Conservation (phyloP, 2,113 vertebrate species). For the Pedionomus torquatus region DNA sequence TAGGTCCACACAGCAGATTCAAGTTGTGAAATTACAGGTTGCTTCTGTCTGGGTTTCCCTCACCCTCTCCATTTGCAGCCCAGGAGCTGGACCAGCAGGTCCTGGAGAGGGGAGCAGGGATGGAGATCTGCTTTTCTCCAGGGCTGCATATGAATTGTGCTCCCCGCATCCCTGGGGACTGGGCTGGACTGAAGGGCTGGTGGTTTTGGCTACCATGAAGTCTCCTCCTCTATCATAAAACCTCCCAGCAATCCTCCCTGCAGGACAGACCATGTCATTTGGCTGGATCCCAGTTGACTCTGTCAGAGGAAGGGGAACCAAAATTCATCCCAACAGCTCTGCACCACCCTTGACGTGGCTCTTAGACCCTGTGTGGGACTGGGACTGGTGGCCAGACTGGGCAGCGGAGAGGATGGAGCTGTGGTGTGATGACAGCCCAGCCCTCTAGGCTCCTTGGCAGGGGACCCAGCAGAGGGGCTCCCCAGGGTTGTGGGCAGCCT, state of each 20-base stretch:
- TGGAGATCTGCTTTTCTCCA: not conserved
- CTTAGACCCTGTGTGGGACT: not conserved
- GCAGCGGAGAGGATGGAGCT: not conserved
- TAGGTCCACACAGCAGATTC: not conserved
- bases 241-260: not conserved
- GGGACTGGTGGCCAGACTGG: not conserved
- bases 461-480: not conserved
- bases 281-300: not conserved
- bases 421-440: not conserved
- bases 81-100: not conserved
- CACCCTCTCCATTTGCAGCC: fast-evolving
- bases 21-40: not conserved
- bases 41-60: not conserved
- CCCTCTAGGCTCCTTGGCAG: not conserved
- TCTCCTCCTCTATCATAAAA: not conserved
- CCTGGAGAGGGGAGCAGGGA: not conserved
- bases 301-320: not conserved
- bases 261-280: fast-evolving
- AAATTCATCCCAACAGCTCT: not conserved
- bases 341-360: fast-evolving
- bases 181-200: not conserved
- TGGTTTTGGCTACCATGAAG: not conserved
- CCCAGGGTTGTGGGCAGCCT: not conserved
- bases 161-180: not conserved
- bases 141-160: fast-evolving